Conservation (phyloP, 2,113 vertebrate genomes). For the Ifrita kowaldi region DNA sequence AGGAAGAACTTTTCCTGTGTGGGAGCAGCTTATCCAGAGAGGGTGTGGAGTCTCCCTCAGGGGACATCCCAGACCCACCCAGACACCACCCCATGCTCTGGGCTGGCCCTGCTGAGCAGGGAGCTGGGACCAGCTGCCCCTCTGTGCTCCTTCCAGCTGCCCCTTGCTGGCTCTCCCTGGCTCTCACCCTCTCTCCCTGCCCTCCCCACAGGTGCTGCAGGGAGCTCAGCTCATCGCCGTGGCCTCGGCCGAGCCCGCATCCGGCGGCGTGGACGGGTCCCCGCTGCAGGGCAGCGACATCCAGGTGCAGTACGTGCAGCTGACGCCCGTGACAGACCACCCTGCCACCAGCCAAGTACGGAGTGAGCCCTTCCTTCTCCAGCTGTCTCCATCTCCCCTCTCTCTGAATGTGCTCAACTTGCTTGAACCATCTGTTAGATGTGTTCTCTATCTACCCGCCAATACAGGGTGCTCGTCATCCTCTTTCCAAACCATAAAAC, state of each 20-base stretch:
- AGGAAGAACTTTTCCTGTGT: too few species aligned
- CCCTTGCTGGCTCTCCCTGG: background rate
- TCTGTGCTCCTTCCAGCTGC: background rate
- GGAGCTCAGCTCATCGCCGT: slow-evolving; percentile 94
- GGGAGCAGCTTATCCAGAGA: background rate
- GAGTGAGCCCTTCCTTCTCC: background rate
- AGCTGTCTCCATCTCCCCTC: background rate
- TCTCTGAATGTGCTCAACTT: background rate
- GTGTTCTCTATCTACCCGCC: background rate
- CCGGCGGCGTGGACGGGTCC: slow-evolving; percentile 85
- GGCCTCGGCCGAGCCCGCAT: slow-evolving; percentile 86
- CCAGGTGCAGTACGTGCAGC: slow-evolving; percentile 96
- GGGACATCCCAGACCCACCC: background rate
- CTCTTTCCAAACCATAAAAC: background rate
- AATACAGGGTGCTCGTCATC: background rate
- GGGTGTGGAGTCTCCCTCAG: background rate
- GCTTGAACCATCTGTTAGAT: background rate
- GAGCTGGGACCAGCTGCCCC: background rate
- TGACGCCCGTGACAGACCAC: slow-evolving; percentile 90
- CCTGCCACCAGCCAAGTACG: slow-evolving; percentile 82
- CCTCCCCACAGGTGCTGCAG: slow-evolving; percentile 84
- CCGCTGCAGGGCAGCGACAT: slow-evolving; percentile 91
- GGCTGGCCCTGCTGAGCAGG: background rate
- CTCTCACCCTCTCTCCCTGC: background rate
- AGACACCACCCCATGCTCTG: background rate